Conservation (phyloP, 2,797 vertebrate species). For the Liasis olivaceus region DNA sequence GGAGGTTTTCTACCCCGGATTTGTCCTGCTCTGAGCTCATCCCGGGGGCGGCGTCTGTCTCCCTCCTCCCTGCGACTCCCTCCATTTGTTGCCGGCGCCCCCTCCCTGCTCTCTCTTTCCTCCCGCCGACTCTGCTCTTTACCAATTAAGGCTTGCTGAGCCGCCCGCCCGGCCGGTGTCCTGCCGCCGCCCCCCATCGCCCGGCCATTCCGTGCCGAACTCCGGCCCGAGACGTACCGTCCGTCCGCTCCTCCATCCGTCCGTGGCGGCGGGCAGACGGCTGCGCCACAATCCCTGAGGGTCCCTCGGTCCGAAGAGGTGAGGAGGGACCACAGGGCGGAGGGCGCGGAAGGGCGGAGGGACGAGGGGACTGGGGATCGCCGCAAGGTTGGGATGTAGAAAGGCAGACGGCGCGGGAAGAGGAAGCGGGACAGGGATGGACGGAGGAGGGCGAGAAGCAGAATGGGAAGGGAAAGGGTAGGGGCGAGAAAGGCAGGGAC, state of each 20-base stretch:
- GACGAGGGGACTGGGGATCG: neutral
- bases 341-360: neutral
- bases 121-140: constrained; percentile 8
- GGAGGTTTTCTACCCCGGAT: neutral
- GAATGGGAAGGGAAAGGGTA: too few relatives aligned
- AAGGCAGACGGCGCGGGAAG: neutral
- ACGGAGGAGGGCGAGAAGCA: neutral
- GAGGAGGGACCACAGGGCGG: neutral
- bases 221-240: neutral
- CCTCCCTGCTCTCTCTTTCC: neutral
- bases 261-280: neutral
- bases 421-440: neutral
- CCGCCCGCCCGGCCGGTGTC: constrained; percentile 26
- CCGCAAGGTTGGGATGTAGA: constrained; percentile 5
- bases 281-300: neutral
- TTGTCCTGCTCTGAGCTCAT: neutral
- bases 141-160: constrained; percentile 31
- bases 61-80: neutral
- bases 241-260: neutral
- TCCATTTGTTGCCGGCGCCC: neutral
- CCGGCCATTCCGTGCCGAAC: constrained; percentile 13
- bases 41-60: constrained; percentile 29
- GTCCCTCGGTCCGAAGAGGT: constrained; percentile 14
- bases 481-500: neutral
- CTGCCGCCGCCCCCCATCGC: constrained; percentile 1